Conservation (phyloP, 2,888 invertebrate genomes). For the Cyclophora albipunctata region DNA sequence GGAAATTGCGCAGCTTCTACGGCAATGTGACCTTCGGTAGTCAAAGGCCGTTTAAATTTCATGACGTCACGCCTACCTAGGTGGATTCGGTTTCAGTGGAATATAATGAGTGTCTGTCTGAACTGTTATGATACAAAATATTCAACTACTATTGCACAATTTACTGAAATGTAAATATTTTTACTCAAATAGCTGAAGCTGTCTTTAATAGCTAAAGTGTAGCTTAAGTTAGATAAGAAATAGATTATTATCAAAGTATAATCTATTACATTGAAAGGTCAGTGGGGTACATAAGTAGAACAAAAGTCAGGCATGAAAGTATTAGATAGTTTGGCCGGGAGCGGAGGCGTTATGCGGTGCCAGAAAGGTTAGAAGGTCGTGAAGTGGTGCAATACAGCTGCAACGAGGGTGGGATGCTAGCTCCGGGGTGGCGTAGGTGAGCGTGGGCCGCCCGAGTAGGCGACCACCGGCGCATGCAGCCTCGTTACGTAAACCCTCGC, state of each 20-base stretch:
- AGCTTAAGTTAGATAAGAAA: too few relatives aligned
- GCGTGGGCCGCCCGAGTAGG: constrained; percentile 30
- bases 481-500: constrained; percentile 34
- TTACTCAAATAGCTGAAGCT: too few relatives aligned
- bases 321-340: too few relatives aligned
- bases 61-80: constrained; percentile 3
- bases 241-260: too few relatives aligned
- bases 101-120: too few relatives aligned
- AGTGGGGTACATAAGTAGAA: too few relatives aligned
- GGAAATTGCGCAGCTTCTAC: constrained; percentile 13
- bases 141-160: too few relatives aligned
- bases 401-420: constrained; percentile 33
- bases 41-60: constrained; percentile 9
- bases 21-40: constrained; percentile 7
- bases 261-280: too few relatives aligned
- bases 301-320: too few relatives aligned
- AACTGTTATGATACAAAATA: too few relatives aligned
- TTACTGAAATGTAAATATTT: too few relatives aligned
- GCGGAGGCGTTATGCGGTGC: constrained; percentile 1
- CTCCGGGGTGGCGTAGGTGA: constrained; percentile 29
- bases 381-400: constrained; percentile 47
- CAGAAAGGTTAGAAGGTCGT: constrained; percentile 54
- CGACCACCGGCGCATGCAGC: constrained; percentile 21
- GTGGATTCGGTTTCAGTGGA: constrained; percentile 1
- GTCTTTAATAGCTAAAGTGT: too few relatives aligned